These are phyloP conservation scores for Parapristionchus giblindavisi DNA, from an alignment of 2,888 invertebrate species.

Conservation along the genomic window DNA sequence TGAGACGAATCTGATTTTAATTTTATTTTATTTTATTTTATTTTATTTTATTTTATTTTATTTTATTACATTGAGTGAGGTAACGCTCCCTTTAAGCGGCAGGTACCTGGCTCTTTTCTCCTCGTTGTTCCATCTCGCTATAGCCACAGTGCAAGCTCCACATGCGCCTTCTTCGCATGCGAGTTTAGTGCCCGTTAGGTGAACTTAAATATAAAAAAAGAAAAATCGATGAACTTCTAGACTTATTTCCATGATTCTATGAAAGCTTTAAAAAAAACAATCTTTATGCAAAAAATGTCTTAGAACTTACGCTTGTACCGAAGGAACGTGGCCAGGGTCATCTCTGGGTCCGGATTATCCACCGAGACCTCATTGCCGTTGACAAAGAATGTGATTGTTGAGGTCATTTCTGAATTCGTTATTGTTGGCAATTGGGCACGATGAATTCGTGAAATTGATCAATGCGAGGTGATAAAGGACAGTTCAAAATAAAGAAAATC, in stretches of 20 bases:
- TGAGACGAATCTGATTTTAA: slow-evolving; percentile 45
- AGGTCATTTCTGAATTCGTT: too few species aligned
- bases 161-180: slow-evolving; percentile 94
- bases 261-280: too few species aligned
- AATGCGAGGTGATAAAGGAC: too few species aligned
- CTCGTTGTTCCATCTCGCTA: slow-evolving; percentile 70
- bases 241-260: background rate
- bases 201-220: slow-evolving; percentile 73
- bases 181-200: slow-evolving; percentile 87
- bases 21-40: too few species aligned
- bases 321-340: slow-evolving; percentile 84
- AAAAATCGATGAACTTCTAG: background rate
- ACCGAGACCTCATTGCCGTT: slow-evolving; percentile 55
- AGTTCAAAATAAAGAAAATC: too few species aligned
- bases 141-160: slow-evolving; percentile 92
- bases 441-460: too few species aligned
- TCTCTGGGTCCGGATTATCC: slow-evolving; percentile 81
- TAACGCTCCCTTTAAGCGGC: too few species aligned
- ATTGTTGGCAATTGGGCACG: too few species aligned
- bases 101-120: slow-evolving; percentile 33
- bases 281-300: too few species aligned
- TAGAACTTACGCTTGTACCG: slow-evolving; percentile 78
- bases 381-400: slow-evolving; percentile 50
- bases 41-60: too few species aligned
- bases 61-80: too few species aligned